phyloP scores from a whole-genome alignment of 2,888 invertebrate species.

The Hipparchia sbordonii region DNA sequence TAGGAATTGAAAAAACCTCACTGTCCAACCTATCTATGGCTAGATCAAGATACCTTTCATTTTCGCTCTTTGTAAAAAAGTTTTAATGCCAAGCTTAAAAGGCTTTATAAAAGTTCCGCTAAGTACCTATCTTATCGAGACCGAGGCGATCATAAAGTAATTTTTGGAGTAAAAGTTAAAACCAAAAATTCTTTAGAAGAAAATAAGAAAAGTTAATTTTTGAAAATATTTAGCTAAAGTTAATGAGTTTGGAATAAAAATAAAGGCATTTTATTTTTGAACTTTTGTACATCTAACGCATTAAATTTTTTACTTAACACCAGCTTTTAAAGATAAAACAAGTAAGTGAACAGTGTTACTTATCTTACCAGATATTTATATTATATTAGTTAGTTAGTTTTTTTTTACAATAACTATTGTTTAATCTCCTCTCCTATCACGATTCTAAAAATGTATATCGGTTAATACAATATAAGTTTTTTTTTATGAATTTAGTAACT shows the following conservation, averaged over 20 bases:
- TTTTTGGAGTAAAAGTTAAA: conserved; percentile 21
- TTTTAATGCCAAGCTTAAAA: conserved; percentile 42
- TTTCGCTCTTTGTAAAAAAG: conserved; percentile 39
- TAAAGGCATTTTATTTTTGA: neutral
- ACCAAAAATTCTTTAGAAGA: neutral
- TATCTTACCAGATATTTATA: no score
- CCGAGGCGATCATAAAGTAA: conserved; percentile 27
- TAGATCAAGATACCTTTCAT: neutral
- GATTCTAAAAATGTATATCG: no score
- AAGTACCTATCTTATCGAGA: conserved; percentile 35
- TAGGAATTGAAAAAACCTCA: neutral
- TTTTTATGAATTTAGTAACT: no score
- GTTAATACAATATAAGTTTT: no score
- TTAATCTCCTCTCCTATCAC: no score
- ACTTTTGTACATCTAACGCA: no score
- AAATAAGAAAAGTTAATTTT: neutral
- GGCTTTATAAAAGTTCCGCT: conserved; percentile 26
- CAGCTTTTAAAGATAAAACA: no score
- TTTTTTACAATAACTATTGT: no score
- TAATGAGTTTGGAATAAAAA: neutral
- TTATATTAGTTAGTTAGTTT: no score
- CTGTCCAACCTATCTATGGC: neutral
- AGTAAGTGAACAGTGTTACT: no score
- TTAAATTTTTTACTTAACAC: no score
- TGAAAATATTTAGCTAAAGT: neutral